These are phyloP conservation scores for Lytechinus pictus DNA, from an alignment of 35 echinoderm and acorn worm genomes.

Conservation along the genomic window DNA sequence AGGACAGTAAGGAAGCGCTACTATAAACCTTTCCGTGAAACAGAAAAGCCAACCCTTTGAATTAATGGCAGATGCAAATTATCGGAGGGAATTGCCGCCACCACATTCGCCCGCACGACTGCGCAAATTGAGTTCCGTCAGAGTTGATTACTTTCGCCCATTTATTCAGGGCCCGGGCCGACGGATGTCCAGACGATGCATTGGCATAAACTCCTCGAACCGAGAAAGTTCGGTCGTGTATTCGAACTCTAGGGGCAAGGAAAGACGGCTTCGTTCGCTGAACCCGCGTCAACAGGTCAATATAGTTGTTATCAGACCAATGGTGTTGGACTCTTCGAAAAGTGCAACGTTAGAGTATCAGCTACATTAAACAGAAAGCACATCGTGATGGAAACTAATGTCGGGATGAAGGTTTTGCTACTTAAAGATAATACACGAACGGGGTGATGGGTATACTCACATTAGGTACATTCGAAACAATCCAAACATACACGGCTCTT, in stretches of 20 bases:
- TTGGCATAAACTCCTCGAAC: background rate
- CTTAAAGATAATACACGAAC: too few species aligned
- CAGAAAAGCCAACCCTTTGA: background rate
- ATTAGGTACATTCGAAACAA: too few species aligned
- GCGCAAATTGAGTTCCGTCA: background rate
- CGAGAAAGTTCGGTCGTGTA: background rate
- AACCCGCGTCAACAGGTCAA: background rate
- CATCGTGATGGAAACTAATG: background rate
- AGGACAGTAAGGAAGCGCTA: background rate
- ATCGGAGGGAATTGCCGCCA: background rate
- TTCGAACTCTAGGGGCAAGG: background rate
- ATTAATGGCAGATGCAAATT: slow-evolving; percentile 19
- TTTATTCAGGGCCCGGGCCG: background rate
- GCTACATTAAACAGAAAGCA: background rate
- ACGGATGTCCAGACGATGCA: background rate
- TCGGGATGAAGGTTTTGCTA: too few species aligned
- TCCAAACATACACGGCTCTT: too few species aligned
- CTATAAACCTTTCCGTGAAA: background rate
- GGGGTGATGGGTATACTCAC: too few species aligned
- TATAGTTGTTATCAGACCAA: background rate
- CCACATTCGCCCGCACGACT: background rate
- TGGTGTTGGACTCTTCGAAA: background rate
- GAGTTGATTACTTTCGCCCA: background rate
- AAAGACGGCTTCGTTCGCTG: background rate
- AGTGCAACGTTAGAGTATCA: background rate